Percentiles rank a stretch among this genome's conserved stretches.
phyloP scores from a whole-genome alignment of 1,140 invertebrate genomes.

The Aphis craccivora region DNA sequence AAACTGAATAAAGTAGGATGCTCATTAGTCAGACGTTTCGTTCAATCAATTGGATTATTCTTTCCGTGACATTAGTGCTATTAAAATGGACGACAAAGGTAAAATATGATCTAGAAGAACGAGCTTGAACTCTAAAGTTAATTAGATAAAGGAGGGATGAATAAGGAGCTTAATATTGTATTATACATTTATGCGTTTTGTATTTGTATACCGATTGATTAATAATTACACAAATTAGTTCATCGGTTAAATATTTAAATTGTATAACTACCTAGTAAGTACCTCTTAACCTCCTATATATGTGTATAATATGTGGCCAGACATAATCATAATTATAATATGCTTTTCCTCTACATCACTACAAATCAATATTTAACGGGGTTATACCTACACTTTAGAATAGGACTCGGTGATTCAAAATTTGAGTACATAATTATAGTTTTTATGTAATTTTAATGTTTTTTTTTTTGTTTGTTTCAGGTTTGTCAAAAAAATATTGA shows the following conservation, averaged over 20 bases:
- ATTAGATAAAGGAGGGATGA: too few relatives aligned
- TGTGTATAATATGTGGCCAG: neutral
- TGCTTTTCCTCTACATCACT: neutral
- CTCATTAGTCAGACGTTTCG: neutral
- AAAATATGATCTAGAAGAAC: too few relatives aligned
- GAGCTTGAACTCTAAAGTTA: too few relatives aligned
- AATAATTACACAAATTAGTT: neutral
- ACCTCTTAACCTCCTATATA: neutral
- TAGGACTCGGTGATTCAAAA: neutral
- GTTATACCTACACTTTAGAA: neutral
- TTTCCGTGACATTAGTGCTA: too few relatives aligned
- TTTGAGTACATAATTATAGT: neutral
- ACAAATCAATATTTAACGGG: neutral
- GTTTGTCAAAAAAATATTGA: neutral
- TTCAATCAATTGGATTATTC: neutral
- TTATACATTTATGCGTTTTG: too few relatives aligned
- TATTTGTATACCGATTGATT: neutral
- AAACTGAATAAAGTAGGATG: neutral
- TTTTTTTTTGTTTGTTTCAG: neutral
- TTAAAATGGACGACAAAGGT: too few relatives aligned
- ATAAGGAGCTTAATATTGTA: too few relatives aligned
- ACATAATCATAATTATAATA: neutral
- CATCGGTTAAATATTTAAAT: neutral
- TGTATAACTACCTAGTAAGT: neutral
- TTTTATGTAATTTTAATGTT: neutral